Percentiles rank a stretch among this genome's conserved stretches.
phyloP scores from a whole-genome alignment of 2,113 vertebrate species.

The Kryptolebias marmoratus region DNA sequence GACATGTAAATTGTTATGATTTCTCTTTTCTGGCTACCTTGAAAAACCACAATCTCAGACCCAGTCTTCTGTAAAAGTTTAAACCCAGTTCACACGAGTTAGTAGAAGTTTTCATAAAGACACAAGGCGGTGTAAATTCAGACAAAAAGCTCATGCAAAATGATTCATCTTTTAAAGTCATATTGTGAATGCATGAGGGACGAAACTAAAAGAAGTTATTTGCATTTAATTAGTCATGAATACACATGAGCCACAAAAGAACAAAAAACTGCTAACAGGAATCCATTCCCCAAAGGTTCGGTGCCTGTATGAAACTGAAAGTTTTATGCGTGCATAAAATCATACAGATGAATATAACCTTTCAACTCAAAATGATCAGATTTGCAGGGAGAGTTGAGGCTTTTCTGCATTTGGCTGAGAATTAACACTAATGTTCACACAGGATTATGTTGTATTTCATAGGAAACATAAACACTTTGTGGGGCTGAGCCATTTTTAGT shows the following conservation, averaged over 20 bases:
- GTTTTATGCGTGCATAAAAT: conserved; percentile 31
- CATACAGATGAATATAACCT: conserved; percentile 38
- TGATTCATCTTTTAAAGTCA: conserved; percentile 33
- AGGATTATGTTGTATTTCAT: conserved; percentile 43
- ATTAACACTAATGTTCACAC: conserved; percentile 21
- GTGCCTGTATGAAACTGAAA: conserved; percentile 33
- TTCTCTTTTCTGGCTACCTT: not conserved
- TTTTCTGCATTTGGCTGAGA: conserved; percentile 33
- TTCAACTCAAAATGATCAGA: conserved; percentile 36
- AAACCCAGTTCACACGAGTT: not conserved
- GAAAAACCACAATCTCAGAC: not conserved
- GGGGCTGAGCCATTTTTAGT: conserved; percentile 17
- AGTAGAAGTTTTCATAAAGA: conserved; percentile 18
- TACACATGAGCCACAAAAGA: conserved; percentile 40
- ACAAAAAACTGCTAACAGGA: conserved; percentile 41
- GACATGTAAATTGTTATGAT: not conserved
- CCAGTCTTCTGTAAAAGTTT: not conserved
- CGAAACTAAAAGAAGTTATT: conserved; percentile 28
- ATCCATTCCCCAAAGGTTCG: conserved; percentile 16
- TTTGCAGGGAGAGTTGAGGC: conserved; percentile 36
- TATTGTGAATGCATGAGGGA: conserved; percentile 20
- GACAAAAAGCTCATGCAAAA: conserved; percentile 11
- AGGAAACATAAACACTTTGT: conserved; percentile 42
- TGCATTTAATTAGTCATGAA: conserved; percentile 52
- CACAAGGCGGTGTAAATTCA: conserved; percentile 1